Evolutionary conservation across 2,888 invertebrate species (phyloP).

Genomic region (Adineta ricciae): DNA sequence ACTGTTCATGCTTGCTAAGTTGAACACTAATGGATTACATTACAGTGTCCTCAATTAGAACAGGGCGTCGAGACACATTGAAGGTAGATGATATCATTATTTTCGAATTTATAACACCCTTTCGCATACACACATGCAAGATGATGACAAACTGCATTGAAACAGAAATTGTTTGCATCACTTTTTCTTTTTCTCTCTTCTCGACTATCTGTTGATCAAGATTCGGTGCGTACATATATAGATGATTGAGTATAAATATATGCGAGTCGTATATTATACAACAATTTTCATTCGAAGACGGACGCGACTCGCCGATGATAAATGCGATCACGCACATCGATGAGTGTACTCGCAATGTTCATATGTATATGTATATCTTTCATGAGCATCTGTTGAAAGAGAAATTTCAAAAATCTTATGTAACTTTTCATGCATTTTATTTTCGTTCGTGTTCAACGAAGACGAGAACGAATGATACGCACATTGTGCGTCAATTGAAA

Average conservation of each 20-base stretch:
- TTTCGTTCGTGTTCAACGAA: neutral
- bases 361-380: neutral
- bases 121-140: neutral
- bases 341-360: neutral
- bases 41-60: neutral
- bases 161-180: neutral
- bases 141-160: neutral
- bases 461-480: neutral
- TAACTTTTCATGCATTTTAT: neutral
- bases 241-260: neutral
- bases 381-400: neutral
- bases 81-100: conserved; percentile 5
- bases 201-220: neutral
- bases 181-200: neutral
- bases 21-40: neutral
- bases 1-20: neutral
- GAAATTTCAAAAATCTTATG: neutral
- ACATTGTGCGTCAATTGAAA: neutral
- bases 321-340: neutral
- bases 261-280: neutral
- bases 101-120: neutral
- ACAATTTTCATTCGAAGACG: neutral
- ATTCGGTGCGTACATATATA: neutral
- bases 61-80: conserved; percentile 5
- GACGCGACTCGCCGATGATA: neutral